phyloP scores from a whole-genome alignment of 2,797 vertebrate genomes.

The Mormyrops boulengeri region DNA sequence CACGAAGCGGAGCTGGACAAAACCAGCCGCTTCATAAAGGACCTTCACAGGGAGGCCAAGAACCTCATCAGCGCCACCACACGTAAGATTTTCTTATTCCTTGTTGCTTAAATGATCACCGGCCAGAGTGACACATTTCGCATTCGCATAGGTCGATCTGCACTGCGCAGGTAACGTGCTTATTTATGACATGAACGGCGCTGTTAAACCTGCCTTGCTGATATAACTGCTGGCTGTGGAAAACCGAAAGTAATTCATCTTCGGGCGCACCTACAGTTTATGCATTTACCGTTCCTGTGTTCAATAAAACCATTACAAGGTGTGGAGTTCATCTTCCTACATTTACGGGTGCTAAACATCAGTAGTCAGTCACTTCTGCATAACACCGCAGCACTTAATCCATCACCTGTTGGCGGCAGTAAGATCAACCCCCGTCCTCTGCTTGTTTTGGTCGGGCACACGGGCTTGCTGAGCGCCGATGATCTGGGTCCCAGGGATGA shows the following conservation, averaged over 20 bases:
- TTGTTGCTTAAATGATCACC: too few relatives aligned
- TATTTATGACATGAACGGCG: background rate
- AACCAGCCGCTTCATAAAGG: constrained; percentile 96
- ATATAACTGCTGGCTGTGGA: background rate
- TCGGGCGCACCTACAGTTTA: background rate
- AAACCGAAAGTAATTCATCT: background rate
- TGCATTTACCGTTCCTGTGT: background rate
- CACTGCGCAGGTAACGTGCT: background rate
- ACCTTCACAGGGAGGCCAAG: constrained; percentile 94
- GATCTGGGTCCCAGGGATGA: background rate
- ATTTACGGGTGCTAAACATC: background rate
- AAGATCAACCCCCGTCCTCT: background rate
- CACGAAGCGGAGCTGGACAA: constrained; percentile 95
- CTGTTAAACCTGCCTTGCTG: background rate
- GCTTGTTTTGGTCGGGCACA: background rate
- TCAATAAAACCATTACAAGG: background rate
- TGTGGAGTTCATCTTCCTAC: background rate
- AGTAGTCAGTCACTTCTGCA: background rate
- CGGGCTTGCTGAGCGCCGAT: background rate
- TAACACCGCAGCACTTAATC: background rate
- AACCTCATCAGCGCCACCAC: constrained; percentile 91
- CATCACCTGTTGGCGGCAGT: background rate
- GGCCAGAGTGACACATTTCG: background rate
- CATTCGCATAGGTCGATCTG: background rate
- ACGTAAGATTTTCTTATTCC: constrained; percentile 66